Conservation (phyloP, 1,140 invertebrate species). For the Drosophila sucinea region DNA sequence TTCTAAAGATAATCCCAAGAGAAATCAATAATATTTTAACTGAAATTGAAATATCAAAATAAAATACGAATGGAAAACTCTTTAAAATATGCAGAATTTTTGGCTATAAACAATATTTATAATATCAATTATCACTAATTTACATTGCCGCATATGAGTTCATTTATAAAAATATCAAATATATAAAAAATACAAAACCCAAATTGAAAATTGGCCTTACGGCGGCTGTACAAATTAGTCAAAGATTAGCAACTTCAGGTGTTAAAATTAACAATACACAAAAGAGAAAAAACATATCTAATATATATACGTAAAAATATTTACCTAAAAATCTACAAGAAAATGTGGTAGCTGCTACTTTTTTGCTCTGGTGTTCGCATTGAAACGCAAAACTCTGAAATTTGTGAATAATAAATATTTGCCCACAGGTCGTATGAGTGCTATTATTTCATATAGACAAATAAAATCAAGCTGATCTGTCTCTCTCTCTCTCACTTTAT, state of each 20-base stretch:
- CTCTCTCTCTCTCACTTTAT: slow-evolving; percentile 24
- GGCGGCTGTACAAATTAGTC: slow-evolving; percentile 27
- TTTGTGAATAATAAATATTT: slow-evolving; percentile 48
- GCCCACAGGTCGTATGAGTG: slow-evolving; percentile 26
- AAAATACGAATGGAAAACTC: neutral
- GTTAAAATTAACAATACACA: slow-evolving; percentile 62
- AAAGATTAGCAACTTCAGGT: slow-evolving; percentile 66
- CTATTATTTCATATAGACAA: slow-evolving; percentile 8
- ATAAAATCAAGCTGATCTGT: slow-evolving; percentile 25
- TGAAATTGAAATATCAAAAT: neutral
- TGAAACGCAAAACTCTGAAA: slow-evolving; percentile 22
- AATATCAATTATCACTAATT: neutral
- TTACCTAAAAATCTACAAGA: slow-evolving; percentile 34
- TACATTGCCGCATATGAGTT: neutral
- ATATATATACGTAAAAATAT: slow-evolving; percentile 41
- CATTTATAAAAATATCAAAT: slow-evolving; percentile 11
- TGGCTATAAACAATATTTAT: neutral
- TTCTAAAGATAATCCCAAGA: neutral
- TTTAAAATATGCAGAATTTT: slow-evolving; percentile 3
- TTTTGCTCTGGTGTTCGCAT: slow-evolving; percentile 27
- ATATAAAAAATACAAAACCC: neutral
- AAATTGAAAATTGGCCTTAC: slow-evolving; percentile 1
- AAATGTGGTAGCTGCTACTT: slow-evolving; percentile 41
- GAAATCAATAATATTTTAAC: neutral
- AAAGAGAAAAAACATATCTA: slow-evolving; percentile 25